Conservation (phyloP, 92 coral and sea anemone species). For the Siderastrea siderea region DNA sequence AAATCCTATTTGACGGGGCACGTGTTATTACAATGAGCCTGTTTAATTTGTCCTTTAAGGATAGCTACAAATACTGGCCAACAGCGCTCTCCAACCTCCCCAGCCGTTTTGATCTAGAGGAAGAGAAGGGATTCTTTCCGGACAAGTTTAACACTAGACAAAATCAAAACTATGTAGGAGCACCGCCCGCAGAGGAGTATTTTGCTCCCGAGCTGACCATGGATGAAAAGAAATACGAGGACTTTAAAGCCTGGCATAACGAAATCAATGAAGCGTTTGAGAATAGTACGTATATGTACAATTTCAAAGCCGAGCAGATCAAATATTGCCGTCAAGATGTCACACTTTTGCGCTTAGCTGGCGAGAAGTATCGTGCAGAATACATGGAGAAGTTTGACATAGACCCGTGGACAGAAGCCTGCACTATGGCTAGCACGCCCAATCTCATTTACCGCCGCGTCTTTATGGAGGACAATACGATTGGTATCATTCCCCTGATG, state of each 20-base stretch:
- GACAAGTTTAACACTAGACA: slow-evolving; percentile 10
- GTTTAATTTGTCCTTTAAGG: neutral
- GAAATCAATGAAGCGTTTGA: neutral
- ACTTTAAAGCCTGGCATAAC: neutral
- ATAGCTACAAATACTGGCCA: neutral
- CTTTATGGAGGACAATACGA: neutral
- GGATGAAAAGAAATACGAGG: neutral
- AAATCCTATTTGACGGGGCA: neutral
- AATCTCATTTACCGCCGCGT: neutral
- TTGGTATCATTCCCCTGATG: neutral
- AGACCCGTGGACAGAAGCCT: slow-evolving; percentile 5
- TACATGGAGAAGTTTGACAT: neutral
- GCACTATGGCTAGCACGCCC: slow-evolving; percentile 6
- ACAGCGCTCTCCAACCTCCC: neutral
- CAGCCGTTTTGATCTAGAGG: neutral
- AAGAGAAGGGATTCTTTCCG: slow-evolving; percentile 12
- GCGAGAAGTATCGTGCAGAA: neutral
- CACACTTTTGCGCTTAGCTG: slow-evolving; percentile 2
- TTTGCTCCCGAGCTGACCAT: neutral
- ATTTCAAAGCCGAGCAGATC: neutral
- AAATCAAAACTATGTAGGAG: slow-evolving; percentile 6
- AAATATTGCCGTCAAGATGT: slow-evolving; percentile 3
- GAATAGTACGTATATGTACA: neutral
- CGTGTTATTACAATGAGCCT: neutral
- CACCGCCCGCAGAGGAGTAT: neutral